phyloP scores from a whole-genome alignment of 2,113 vertebrate genomes.

The Machaerirhynchus nigripectus region DNA sequence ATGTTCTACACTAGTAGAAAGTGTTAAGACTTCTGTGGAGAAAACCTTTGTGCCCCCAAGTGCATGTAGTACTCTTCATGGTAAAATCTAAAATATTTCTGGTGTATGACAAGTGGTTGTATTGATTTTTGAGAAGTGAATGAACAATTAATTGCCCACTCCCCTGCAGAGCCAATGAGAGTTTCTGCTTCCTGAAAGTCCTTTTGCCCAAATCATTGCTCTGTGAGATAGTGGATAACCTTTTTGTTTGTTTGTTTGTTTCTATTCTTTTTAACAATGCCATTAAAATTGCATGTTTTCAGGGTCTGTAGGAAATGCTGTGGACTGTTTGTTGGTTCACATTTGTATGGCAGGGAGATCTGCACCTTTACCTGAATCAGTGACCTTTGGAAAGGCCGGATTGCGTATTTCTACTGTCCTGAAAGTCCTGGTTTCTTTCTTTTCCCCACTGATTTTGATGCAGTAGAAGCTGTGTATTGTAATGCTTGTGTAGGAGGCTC shows the following conservation, averaged over 20 bases:
- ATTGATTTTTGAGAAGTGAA: neutral
- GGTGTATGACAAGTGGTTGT: rapidly evolving
- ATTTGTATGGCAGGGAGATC: neutral
- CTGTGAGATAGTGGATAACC: too few species aligned
- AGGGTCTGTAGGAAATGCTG: neutral
- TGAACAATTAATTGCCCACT: neutral
- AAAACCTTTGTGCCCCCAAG: neutral
- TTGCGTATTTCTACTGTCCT: neutral
- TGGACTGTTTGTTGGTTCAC: neutral
- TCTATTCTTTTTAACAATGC: neutral
- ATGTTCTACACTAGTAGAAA: neutral
- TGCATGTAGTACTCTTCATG: neutral
- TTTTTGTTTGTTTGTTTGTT: rapidly evolving
- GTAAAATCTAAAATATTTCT: neutral
- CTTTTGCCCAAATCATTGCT: neutral
- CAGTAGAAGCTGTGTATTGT: neutral
- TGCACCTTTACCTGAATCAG: neutral
- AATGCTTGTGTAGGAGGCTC: neutral
- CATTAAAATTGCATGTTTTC: neutral
- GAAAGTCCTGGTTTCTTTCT: neutral
- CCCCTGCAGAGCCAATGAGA: rapidly evolving
- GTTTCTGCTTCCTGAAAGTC: neutral
- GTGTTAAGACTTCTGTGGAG: neutral
- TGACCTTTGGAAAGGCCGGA: neutral
- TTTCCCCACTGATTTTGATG: neutral